phyloP scores from a whole-genome alignment of 2,888 invertebrate species.

The Omphaloscelis lunosa region DNA sequence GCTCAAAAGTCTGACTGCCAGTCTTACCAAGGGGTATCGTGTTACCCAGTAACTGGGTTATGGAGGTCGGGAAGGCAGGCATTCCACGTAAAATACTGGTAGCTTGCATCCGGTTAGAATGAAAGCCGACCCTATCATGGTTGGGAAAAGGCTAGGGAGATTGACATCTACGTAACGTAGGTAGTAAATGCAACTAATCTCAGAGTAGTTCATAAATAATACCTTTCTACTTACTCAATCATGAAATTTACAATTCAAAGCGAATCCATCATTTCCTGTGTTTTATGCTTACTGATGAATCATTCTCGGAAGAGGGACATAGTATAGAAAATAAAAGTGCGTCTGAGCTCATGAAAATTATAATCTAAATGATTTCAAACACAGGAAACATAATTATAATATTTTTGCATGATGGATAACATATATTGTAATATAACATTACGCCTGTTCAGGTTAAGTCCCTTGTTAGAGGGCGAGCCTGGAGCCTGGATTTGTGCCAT shows the following conservation, averaged over 20 bases:
- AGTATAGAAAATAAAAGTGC: slow-evolving; percentile 35
- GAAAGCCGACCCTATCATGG: too few species aligned
- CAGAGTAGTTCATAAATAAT: neutral
- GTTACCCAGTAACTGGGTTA: neutral
- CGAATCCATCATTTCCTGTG: slow-evolving; percentile 33
- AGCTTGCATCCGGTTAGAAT: too few species aligned
- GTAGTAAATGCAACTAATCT: neutral
- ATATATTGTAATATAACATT: neutral
- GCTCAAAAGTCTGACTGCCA: neutral
- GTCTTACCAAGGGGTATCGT: neutral
- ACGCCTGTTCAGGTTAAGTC: neutral
- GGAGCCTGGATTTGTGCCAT: too few species aligned
- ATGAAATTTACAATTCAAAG: slow-evolving; percentile 28
- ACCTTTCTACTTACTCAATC: neutral
- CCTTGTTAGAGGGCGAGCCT: neutral
- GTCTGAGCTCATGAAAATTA: neutral
- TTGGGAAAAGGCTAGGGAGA: too few species aligned
- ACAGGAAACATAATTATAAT: neutral
- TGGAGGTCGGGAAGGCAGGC: neutral
- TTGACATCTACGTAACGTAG: neutral
- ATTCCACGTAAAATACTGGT: neutral
- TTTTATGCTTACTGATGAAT: slow-evolving; percentile 21
- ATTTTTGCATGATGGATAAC: neutral
- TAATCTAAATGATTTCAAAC: neutral
- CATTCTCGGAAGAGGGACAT: slow-evolving; percentile 26